Percentiles rank a stretch among this genome's conserved stretches.
Conservation (phyloP, 2,113 vertebrate species). For the Leptodactylus fuscus region DNA sequence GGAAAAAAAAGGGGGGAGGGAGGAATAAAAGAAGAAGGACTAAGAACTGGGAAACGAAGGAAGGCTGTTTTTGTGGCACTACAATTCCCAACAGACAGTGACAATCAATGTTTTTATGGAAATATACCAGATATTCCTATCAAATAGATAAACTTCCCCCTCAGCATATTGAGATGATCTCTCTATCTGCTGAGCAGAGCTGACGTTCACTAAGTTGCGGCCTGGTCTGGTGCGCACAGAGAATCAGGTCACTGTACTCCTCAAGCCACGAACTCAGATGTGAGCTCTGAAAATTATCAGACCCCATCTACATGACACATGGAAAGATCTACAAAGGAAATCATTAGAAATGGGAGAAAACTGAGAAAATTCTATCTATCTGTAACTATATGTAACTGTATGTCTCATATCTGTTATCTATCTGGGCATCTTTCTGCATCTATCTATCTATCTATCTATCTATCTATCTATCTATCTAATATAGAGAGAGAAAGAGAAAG, state of each 20-base stretch:
- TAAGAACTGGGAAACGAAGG: too few species aligned
- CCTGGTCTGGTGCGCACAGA: not conserved
- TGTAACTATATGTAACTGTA: not conserved
- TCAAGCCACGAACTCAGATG: slow-evolving; percentile 1
- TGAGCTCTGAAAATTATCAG: not conserved
- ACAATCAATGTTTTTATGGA: too few species aligned
- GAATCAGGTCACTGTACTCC: slow-evolving; percentile 31
- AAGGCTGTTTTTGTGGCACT: too few species aligned
- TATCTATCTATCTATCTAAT: not conserved
- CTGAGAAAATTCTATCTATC: not conserved
- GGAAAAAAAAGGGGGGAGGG: too few species aligned
- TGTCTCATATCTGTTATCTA: not conserved
- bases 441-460: too few species aligned
- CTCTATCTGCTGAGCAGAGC: not conserved
- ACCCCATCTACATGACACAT: not conserved
- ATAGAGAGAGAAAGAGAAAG: too few species aligned
- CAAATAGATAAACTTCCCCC: too few species aligned
- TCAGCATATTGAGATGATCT: not conserved
- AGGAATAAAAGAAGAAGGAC: too few species aligned
- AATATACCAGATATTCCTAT: too few species aligned
- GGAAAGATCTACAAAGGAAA: not conserved
- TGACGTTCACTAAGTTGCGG: not conserved
- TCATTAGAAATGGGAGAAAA: too few species aligned
- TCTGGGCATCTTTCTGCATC: not conserved
- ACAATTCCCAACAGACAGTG: too few species aligned